Evolutionary conservation across 2,797 vertebrate species (phyloP).

Genomic region (Pogoniulus pusillus): DNA sequence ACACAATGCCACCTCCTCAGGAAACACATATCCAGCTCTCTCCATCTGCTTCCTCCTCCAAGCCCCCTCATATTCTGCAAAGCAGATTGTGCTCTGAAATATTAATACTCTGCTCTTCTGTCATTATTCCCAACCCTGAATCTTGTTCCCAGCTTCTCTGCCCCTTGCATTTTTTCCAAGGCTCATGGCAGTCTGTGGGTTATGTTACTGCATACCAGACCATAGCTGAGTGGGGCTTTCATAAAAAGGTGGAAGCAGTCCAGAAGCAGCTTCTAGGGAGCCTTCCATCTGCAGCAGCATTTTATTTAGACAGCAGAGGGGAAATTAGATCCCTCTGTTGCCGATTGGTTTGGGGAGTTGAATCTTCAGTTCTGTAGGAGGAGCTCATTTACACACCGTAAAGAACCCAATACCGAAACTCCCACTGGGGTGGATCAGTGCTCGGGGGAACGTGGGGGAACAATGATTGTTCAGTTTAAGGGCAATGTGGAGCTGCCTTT

Average conservation of each 20-base stretch:
- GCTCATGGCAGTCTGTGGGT: background rate
- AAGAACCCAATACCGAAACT: background rate
- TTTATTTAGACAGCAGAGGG: slow-evolving; percentile 61
- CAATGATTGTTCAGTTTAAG: slow-evolving; percentile 16
- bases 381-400: background rate
- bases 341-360: slow-evolving; percentile 49
- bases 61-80: slow-evolving; percentile 1
- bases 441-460: background rate
- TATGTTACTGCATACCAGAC: background rate
- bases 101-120: slow-evolving; percentile 33
- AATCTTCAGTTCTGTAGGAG: slow-evolving; percentile 13
- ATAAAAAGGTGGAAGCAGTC: slow-evolving; percentile 52
- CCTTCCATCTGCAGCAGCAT: slow-evolving; percentile 51
- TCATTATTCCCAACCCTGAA: background rate
- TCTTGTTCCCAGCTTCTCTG: background rate
- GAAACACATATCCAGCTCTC: slow-evolving; percentile 17
- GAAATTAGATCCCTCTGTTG: slow-evolving; percentile 45
- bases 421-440: background rate
- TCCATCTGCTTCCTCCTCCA: slow-evolving; percentile 49
- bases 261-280: slow-evolving; percentile 63
- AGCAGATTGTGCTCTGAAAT: slow-evolving; percentile 52
- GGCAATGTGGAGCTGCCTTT: background rate
- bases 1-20: slow-evolving; percentile 45
- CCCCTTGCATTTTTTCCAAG: background rate
- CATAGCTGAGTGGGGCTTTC: slow-evolving; percentile 30